Percentiles rank a stretch among this genome's conserved stretches.
Conservation (phyloP, 2,113 vertebrate genomes). For the Calidris pugnax region DNA sequence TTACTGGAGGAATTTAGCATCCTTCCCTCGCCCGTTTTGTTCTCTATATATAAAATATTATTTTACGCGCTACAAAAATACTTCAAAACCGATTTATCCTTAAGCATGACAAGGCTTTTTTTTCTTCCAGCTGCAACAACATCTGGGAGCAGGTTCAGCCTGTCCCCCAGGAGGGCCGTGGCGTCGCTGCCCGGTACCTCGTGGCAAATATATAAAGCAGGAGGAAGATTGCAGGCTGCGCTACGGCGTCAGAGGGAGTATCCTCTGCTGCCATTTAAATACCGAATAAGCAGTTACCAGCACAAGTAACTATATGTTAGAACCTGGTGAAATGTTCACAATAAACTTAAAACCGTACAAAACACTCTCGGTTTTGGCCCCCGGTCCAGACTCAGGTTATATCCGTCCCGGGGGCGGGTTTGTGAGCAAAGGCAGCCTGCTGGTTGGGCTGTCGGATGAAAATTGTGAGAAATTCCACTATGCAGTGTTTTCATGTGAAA, state of each 20-base stretch:
- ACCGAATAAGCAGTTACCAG: not conserved
- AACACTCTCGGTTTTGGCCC: not conserved
- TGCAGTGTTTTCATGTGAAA: not conserved
- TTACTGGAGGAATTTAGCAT: not conserved
- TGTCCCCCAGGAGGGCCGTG: not conserved
- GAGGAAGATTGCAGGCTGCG: not conserved
- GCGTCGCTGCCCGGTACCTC: not conserved
- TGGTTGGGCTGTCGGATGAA: accelerated
- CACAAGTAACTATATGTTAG: not conserved
- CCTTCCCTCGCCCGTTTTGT: not conserved
- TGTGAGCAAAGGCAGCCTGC: not conserved
- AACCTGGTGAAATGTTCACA: not conserved
- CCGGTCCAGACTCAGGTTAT: not conserved
- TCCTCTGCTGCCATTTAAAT: not conserved
- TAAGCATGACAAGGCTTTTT: not conserved
- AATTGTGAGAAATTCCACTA: not conserved
- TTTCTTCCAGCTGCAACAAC: slow-evolving; percentile 22
- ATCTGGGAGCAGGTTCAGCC: not conserved
- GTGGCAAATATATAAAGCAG: not conserved
- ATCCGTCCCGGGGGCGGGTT: accelerated
- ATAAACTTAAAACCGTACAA: not conserved
- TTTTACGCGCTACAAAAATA: not conserved
- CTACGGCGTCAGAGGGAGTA: not conserved
- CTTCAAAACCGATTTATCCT: not conserved
- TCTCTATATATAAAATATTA: not conserved